Conservation (phyloP, 2,113 vertebrate genomes). For the Pluvianellus socialis region DNA sequence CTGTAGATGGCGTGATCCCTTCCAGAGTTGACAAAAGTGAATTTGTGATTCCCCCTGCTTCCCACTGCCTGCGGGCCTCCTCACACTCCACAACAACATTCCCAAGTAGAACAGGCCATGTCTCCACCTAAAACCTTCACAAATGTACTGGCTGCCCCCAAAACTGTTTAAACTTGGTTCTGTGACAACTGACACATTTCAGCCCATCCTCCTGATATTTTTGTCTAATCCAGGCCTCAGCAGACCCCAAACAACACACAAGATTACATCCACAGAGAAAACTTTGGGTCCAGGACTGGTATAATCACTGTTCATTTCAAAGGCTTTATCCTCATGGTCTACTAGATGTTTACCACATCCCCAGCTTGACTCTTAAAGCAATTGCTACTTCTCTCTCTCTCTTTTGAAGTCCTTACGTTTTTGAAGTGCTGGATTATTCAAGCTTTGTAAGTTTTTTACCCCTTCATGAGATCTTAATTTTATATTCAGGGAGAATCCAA, state of each 20-base stretch:
- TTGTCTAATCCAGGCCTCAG: not conserved
- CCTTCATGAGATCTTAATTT: not conserved
- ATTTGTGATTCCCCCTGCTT: not conserved
- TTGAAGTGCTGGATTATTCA: not conserved
- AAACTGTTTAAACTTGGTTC: not conserved
- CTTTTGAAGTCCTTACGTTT: not conserved
- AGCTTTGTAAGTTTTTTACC: not conserved
- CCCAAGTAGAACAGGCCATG: not conserved
- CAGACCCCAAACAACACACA: not conserved
- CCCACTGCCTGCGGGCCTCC: not conserved
- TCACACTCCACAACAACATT: not conserved
- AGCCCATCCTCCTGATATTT: not conserved
- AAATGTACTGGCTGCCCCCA: not conserved
- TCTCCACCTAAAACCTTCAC: not conserved
- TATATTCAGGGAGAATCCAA: not conserved
- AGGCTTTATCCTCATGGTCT: not conserved
- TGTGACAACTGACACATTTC: not conserved
- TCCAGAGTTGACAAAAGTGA: not conserved
- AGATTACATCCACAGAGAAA: not conserved
- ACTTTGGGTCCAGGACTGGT: not conserved
- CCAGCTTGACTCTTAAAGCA: not conserved
- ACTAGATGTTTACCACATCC: not conserved
- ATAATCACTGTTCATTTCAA: not conserved
- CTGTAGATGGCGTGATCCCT: rapidly evolving
- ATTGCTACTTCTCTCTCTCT: not conserved